Evolutionary conservation across 2,888 invertebrate species (phyloP), one percentile per base, ranked within the genome.

Genomic region (Diarsia dahlii): DNA sequence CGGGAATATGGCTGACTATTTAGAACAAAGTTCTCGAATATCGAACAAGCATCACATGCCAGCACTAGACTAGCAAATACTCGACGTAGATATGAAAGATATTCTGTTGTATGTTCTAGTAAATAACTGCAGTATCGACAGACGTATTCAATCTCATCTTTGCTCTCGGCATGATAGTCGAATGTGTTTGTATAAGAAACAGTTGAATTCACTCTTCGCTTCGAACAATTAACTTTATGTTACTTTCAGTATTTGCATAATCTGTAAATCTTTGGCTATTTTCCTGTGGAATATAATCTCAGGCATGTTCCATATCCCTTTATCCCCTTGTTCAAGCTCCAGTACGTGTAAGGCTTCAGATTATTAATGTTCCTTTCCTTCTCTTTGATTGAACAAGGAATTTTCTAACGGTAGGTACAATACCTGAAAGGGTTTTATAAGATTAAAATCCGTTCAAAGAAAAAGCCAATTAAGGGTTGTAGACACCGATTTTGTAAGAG

Each of bases 401-500:
- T 80, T 74, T 80, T 85, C 67, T 71, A 8, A 60, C 28, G 54
- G 46, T 54, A 69, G 54, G 50, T 58, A 71, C 54, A 66, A 75
- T 50, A 66, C 64, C n/a, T 81, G 71, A 64, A 70, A 78, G 65
- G 62, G 48, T 63, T 82, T 83, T 67, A 71, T 83, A 64, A 86
- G 71, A 84, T 78, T 86, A 75, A 78, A 83, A 85, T 74, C 45
- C 58, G 67, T 60, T 84, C 71, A 76, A 63, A 76, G 79, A 64
- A 65, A 74, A 87, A 87, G 77, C 78, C 79, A 83, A 83, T 84
- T 78, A 84, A 74, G 71, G 71, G 71, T 58, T 69, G 67, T 75
- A 86, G 75, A 80, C 65, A 80, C 58, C 46, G 64, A 71, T 78
- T 74, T 69, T 68, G 74, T 80, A 54, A 88, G 66, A 87, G 87